Evolutionary conservation across 2,888 invertebrate genomes (phyloP).

Genomic region (Harpagoxenus sublaevis): DNA sequence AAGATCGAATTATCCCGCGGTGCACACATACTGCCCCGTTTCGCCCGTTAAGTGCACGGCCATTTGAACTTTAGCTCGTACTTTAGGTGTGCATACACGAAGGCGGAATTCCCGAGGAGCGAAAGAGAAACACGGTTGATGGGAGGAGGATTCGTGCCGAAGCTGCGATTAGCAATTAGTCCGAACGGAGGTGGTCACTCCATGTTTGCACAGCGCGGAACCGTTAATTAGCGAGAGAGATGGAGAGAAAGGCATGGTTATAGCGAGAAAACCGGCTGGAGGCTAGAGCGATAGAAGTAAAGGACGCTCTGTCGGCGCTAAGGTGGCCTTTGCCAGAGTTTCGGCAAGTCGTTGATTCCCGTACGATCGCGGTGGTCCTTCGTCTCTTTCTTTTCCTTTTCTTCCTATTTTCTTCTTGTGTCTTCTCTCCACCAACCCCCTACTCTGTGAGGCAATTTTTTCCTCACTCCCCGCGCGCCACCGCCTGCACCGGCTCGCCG

Average conservation of each 20-base stretch:
- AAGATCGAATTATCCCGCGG: slow-evolving; percentile 42
- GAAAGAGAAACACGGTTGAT: slow-evolving; percentile 49
- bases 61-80: slow-evolving; percentile 34
- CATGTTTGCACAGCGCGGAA: slow-evolving; percentile 78
- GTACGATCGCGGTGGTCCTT: slow-evolving; percentile 79
- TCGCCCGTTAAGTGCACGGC: slow-evolving; percentile 28
- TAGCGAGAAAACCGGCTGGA: slow-evolving; percentile 21
- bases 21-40: slow-evolving; percentile 1
- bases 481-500: slow-evolving; percentile 57
- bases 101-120: slow-evolving; percentile 26
- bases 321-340: slow-evolving; percentile 72
- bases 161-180: slow-evolving; percentile 81
- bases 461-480: slow-evolving; percentile 60
- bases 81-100: slow-evolving; percentile 28
- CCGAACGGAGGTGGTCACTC: slow-evolving; percentile 67
- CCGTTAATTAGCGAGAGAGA: slow-evolving; percentile 73
- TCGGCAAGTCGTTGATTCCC: slow-evolving; percentile 71
- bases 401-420: slow-evolving; percentile 56
- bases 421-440: slow-evolving; percentile 63
- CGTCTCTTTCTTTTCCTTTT: slow-evolving; percentile 65
- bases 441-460: slow-evolving; percentile 61
- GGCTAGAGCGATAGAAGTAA: slow-evolving; percentile 21
- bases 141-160: slow-evolving; percentile 57
- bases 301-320: slow-evolving; percentile 62
- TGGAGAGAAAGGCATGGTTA: slow-evolving; percentile 21